Evolutionary conservation across 2,888 invertebrate genomes (phyloP), one percentile per base, ranked within the genome.

Genomic region (Cheilosia pagana): DNA sequence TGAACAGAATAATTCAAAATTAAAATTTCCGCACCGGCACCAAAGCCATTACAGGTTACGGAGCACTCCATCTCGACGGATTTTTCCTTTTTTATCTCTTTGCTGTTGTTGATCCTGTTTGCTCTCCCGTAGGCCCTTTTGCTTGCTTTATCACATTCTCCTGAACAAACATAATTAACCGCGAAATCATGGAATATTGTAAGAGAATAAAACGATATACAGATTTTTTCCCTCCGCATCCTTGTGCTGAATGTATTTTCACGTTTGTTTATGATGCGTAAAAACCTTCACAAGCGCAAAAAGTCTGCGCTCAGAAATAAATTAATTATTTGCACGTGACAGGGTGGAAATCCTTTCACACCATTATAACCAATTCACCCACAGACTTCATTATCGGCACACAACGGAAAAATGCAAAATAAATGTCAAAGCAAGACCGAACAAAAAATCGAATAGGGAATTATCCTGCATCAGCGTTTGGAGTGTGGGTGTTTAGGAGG

Each of bases 291-390:
- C 35, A 48, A 45, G 48, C 19, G 50, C 35, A 31, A 75, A 50
- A 65, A 67, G 48, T 67, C 50, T 43, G 43, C 14, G 28, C 53
- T 39, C 39, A 19, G 28, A 70, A 77, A 63, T 70, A 77, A 77
- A 70, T 77, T 77, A 70, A 70, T 77, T 77, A 70, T 77, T 70
- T 70, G 70, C 62, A 70, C 77, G 77, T 77, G 77, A 70, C 70
- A 55, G 77, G 19, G 59, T 76, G 77, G 59, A 57, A 77, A 77
- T 62, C 62, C 68, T 70, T 70, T 68, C 62, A 53, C 75, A 59
- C 67, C 23, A 48, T 39, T 39, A 31, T 21, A 31, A 4, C 50
- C 48, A 21, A 48, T 21, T 48, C 48, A 48, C 8, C 45, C 19
- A 19, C 19, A 48, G 67, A 67, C 65, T 39, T 65, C 14, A 50